A percentile compares a stretch with the other conserved stretches of the same genome.
These are phyloP conservation scores for Fragum fragum DNA, from an alignment of 2,888 invertebrate genomes.

Conservation along the genomic window DNA sequence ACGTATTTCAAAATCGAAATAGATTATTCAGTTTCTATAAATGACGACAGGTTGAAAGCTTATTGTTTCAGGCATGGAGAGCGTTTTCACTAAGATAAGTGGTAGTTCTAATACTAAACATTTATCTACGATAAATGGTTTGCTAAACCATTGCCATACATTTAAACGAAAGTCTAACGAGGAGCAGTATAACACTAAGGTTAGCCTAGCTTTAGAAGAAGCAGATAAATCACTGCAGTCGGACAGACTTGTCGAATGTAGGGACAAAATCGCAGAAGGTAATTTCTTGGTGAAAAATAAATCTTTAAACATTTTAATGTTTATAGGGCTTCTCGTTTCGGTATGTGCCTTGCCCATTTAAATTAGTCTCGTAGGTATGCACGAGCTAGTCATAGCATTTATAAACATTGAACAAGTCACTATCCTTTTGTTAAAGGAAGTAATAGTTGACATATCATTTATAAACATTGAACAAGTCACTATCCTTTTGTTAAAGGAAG, in stretches of 20 bases:
- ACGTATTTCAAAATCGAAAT: neutral
- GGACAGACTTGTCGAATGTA: conserved; percentile 21
- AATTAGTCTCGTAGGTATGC: too few relatives aligned
- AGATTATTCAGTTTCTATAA: neutral
- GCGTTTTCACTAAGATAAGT: conserved; percentile 9
- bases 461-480: too few relatives aligned
- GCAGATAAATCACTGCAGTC: conserved; percentile 17
- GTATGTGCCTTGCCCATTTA: too few relatives aligned
- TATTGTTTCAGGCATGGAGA: conserved; percentile 26
- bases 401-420: too few relatives aligned
- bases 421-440: too few relatives aligned
- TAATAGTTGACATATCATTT: too few relatives aligned
- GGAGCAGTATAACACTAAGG: conserved; percentile 41
- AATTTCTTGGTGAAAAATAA: too few relatives aligned
- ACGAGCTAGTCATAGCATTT: too few relatives aligned
- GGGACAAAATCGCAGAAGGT: conserved; percentile 47
- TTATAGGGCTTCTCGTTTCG: too few relatives aligned
- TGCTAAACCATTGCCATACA: conserved; percentile 8
- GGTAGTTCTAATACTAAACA: conserved; percentile 17
- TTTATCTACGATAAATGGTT: conserved; percentile 14
- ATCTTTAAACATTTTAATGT: too few relatives aligned
- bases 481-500: too few relatives aligned
- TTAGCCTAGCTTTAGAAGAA: conserved; percentile 19
- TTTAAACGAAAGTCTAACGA: conserved; percentile 36
- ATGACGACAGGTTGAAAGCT: neutral